phyloP scores from a whole-genome alignment of 1,140 invertebrate species.

The Platorchestia sp. region DNA sequence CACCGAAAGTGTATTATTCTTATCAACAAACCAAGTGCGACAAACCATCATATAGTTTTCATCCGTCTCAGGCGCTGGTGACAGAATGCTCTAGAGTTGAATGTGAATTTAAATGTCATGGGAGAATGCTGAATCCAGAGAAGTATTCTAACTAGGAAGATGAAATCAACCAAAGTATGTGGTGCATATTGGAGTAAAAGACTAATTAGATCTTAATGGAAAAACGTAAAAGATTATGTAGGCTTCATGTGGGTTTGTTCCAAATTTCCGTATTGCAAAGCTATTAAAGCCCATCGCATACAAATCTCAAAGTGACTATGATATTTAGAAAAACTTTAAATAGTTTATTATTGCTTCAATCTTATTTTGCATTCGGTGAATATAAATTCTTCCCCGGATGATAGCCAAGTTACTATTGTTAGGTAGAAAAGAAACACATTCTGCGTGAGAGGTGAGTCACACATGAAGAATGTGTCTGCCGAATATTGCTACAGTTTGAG shows the following conservation, averaged over 20 bases:
- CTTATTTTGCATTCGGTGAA: neutral
- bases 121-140: neutral
- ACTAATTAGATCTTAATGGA: slow-evolving; percentile 18
- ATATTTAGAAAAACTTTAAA: neutral
- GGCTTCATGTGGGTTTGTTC: neutral
- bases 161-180: neutral
- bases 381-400: neutral
- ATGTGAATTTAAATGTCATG: neutral
- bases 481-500: neutral
- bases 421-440: neutral
- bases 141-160: neutral
- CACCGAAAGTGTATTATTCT: too few relatives aligned
- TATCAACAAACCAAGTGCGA: too few relatives aligned
- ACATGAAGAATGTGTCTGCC: neutral
- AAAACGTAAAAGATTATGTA: neutral
- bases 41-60: too few relatives aligned
- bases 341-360: neutral
- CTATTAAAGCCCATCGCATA: neutral
- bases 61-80: neutral
- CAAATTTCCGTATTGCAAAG: neutral
- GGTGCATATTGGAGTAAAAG: neutral
- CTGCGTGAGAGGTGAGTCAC: neutral
- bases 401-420: neutral
- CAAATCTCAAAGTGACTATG: neutral
- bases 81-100: neutral